These are phyloP conservation scores for Philonicus albiceps DNA, from an alignment of 2,888 invertebrate genomes.

Conservation along the genomic window DNA sequence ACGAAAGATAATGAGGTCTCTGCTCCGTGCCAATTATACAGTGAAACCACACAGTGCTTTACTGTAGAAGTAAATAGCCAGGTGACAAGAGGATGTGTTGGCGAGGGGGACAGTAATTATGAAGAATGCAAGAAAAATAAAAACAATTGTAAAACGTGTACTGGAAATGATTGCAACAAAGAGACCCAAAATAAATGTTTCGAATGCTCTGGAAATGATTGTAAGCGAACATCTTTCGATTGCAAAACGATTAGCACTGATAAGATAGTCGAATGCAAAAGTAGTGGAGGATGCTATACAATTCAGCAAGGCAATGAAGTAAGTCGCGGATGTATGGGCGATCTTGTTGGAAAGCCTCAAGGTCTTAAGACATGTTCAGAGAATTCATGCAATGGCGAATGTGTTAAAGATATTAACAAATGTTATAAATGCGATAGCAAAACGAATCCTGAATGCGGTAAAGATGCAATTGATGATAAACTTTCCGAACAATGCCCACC, in stretches of 20 bases:
- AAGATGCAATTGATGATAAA: neutral
- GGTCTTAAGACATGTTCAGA: neutral
- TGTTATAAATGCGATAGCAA: slow-evolving; percentile 54
- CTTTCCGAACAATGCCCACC: neutral
- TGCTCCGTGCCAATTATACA: slow-evolving; percentile 49
- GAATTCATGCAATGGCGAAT: neutral
- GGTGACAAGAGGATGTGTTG: slow-evolving; percentile 48
- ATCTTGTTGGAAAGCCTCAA: neutral
- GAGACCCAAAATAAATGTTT: neutral
- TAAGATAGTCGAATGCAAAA: neutral
- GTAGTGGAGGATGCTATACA: neutral
- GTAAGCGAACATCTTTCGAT: neutral
- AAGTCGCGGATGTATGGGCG: neutral
- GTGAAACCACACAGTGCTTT: slow-evolving; percentile 52
- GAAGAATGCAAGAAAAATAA: slow-evolving; percentile 50
- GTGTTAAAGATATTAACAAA: slow-evolving; percentile 36
- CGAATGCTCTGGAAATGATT: neutral
- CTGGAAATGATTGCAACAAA: neutral
- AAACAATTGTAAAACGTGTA: neutral
- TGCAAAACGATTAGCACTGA: neutral
- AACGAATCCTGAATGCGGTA: neutral
- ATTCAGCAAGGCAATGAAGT: neutral
- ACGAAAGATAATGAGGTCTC: neutral
- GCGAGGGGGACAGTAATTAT: neutral
- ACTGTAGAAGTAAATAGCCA: slow-evolving; percentile 48